Percentiles rank a stretch among this genome's conserved stretches.
Conservation (phyloP, 2,113 vertebrate genomes). For the Prolemur simus region DNA sequence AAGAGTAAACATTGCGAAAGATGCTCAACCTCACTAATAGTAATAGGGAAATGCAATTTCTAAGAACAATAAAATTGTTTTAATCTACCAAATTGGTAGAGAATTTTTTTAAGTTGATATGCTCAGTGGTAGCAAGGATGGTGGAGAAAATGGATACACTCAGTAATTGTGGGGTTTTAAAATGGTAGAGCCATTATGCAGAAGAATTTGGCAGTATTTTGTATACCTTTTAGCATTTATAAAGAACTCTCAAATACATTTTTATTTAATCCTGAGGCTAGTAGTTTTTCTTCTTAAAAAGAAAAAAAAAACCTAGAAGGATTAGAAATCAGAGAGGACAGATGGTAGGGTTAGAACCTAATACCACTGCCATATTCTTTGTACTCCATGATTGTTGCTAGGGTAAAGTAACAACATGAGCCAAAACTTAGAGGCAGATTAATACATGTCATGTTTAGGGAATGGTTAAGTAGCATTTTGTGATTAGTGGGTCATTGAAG, state of each 20-base stretch:
- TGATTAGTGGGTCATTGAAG: background rate
- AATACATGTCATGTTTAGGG: background rate
- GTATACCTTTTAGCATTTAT: background rate
- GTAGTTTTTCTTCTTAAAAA: background rate
- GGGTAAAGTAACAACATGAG: background rate
- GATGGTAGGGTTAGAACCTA: background rate
- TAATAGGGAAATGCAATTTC: background rate
- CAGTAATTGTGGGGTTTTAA: background rate
- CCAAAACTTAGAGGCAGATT: background rate
- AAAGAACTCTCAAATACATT: background rate
- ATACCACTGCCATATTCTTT: background rate
- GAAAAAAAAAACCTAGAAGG: background rate
- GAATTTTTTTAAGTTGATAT: background rate
- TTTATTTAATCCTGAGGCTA: background rate
- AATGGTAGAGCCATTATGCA: background rate
- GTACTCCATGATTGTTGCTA: background rate
- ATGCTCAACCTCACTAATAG: background rate
- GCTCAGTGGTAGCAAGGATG: background rate
- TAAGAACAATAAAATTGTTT: conserved; percentile 20
- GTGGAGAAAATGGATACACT: background rate
- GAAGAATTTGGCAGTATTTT: background rate
- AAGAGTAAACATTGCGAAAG: background rate
- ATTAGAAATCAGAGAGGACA: background rate
- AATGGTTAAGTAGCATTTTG: background rate
- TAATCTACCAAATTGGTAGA: background rate